These are phyloP conservation scores for Sciurus carolinensis DNA, from an alignment of 2,797 vertebrate genomes.

Conservation along the genomic window DNA sequence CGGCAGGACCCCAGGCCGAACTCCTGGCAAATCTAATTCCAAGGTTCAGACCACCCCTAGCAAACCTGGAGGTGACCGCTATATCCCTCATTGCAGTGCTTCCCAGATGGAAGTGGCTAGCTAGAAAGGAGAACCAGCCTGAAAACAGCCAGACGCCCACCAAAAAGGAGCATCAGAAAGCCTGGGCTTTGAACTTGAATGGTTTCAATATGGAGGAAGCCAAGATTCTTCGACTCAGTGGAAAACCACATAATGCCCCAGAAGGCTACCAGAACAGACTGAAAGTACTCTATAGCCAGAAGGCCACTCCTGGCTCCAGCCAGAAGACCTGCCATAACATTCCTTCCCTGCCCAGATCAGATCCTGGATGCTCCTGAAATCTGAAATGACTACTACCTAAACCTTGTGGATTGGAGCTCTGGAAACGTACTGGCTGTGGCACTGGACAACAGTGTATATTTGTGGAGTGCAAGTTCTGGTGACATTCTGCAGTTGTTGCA, in stretches of 20 bases:
- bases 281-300: conserved; percentile 98
- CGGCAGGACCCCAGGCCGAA: conserved; percentile 95
- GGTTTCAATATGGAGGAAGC: conserved; percentile 97
- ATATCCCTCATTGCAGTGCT: conserved; percentile 94
- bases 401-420: conserved; percentile 97
- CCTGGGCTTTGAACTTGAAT: conserved; percentile 95
- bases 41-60: conserved; percentile 94
- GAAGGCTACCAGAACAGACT: conserved; percentile 99
- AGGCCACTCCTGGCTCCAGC: conserved; percentile 92
- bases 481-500: conserved; percentile 94
- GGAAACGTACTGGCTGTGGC: conserved; percentile 95
- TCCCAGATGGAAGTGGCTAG: conserved; percentile 98
- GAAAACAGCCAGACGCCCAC: conserved; percentile 90
- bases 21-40: conserved; percentile 94
- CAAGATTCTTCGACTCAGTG: conserved; percentile 96
- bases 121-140: conserved; percentile 95
- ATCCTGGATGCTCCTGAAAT: conserved; percentile 97
- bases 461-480: conserved; percentile 94
- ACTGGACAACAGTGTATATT: conserved; percentile 94
- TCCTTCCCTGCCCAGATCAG: conserved; percentile 93
- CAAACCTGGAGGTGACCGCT: conserved; percentile 95
- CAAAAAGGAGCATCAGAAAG: conserved; percentile 94
- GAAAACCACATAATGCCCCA: conserved; percentile 95
- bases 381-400: conserved; percentile 98
- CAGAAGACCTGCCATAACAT: conserved; percentile 94